These are phyloP conservation scores for Azemiops feae DNA, from an alignment of 2,113 vertebrate species.

Conservation along the genomic window DNA sequence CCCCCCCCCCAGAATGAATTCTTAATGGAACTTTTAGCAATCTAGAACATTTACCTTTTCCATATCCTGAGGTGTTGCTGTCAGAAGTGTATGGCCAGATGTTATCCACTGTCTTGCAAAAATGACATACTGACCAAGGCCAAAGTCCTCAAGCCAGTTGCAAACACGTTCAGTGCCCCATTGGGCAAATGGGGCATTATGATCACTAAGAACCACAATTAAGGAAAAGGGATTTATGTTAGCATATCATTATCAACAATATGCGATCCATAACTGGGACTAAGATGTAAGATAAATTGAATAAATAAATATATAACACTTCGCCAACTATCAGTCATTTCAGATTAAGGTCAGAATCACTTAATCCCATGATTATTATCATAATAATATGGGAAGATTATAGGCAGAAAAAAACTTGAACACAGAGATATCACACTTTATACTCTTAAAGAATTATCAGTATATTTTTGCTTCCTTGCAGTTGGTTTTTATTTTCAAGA, in stretches of 20 bases:
- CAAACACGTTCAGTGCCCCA: slow-evolving; percentile 95
- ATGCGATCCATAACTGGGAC: neutral
- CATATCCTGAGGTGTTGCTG: slow-evolving; percentile 91
- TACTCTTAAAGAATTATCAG: neutral
- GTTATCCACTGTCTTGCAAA: slow-evolving; percentile 93
- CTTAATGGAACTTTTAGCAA: neutral
- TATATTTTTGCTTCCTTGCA: neutral
- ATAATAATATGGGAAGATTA: neutral
- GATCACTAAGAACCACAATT: slow-evolving; percentile 68
- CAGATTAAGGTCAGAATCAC: neutral
- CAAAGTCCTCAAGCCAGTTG: slow-evolving; percentile 92
- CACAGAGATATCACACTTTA: neutral
- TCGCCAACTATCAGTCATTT: neutral
- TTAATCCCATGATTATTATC: neutral
- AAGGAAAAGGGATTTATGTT: neutral
- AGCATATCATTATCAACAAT: neutral
- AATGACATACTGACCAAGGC: slow-evolving; percentile 89
- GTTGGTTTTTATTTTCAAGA: neutral
- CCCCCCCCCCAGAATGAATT: neutral
- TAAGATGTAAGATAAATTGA: neutral
- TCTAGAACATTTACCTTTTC: slow-evolving; percentile 82
- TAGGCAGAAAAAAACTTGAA: neutral
- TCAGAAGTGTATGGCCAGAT: slow-evolving; percentile 87
- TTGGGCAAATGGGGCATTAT: slow-evolving; percentile 86
- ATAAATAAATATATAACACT: neutral